Conservation (phyloP, 1,140 invertebrate genomes). For the Trichogramma pretiosum region DNA sequence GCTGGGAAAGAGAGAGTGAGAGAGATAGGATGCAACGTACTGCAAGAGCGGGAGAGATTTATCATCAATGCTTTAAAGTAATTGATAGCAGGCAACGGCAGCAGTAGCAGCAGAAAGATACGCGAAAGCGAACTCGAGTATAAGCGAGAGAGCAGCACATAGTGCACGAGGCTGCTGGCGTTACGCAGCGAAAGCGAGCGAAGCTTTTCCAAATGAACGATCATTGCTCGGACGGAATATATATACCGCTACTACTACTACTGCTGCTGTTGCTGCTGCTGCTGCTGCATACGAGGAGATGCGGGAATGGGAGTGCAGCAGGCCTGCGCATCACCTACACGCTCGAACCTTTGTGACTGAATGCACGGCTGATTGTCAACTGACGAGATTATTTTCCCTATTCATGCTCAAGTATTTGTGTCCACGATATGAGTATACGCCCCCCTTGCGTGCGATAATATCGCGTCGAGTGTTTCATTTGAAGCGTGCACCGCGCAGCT, state of each 20-base stretch:
- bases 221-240: conserved; percentile 29
- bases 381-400: conserved; percentile 6
- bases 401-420: neutral
- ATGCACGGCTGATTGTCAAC: neutral
- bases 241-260: too few species aligned
- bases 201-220: conserved; percentile 26
- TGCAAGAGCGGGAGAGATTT: conserved; percentile 25
- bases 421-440: too few species aligned
- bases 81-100: conserved; percentile 23
- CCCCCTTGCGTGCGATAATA: too few species aligned
- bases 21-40: too few species aligned
- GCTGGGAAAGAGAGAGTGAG: too few species aligned
- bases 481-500: too few species aligned
- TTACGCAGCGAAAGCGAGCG: conserved; percentile 14
- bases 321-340: too few species aligned
- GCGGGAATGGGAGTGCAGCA: too few species aligned
- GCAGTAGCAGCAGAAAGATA: conserved; percentile 13
- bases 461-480: too few species aligned
- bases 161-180: neutral
- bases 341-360: neutral
- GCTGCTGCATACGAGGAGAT: too few species aligned
- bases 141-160: neutral
- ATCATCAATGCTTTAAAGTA: conserved; percentile 29
- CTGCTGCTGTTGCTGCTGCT: too few species aligned
- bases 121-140: neutral